phyloP scores from a whole-genome alignment of 2,888 invertebrate species.

The Lithophane ornitopus region DNA sequence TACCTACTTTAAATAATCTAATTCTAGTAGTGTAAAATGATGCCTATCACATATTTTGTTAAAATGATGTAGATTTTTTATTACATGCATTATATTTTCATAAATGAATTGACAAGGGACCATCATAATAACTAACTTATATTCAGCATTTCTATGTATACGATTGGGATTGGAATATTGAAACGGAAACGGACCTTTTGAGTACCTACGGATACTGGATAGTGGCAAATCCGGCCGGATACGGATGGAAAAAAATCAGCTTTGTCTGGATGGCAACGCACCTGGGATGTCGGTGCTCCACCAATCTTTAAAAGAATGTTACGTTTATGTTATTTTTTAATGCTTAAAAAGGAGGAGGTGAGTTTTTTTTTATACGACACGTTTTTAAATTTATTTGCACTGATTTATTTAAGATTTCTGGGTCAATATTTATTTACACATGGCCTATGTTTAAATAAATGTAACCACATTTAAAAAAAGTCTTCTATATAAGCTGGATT shows the following conservation, averaged over 20 bases:
- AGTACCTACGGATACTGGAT: background rate
- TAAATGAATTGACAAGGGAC: background rate
- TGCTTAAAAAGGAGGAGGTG: background rate
- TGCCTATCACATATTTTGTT: background rate
- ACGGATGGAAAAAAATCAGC: background rate
- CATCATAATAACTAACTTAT: background rate
- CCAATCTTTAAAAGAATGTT: background rate
- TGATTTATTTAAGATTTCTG: background rate
- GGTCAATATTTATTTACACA: conserved; percentile 3
- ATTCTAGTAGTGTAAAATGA: background rate
- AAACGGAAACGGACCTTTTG: background rate
- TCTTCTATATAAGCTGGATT: background rate
- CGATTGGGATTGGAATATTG: background rate
- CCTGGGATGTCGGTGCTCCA: background rate
- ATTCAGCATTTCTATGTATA: background rate
- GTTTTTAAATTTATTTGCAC: background rate
- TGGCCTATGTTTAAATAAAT: background rate
- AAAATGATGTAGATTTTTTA: background rate
- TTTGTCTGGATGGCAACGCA: background rate
- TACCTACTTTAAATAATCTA: background rate
- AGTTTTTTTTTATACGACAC: background rate
- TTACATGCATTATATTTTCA: background rate
- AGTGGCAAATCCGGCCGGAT: background rate
- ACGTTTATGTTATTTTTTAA: background rate
- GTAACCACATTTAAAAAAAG: background rate